These are phyloP conservation scores for Ranitomeya imitator DNA, from an alignment of 2,113 vertebrate species.

Conservation along the genomic window DNA sequence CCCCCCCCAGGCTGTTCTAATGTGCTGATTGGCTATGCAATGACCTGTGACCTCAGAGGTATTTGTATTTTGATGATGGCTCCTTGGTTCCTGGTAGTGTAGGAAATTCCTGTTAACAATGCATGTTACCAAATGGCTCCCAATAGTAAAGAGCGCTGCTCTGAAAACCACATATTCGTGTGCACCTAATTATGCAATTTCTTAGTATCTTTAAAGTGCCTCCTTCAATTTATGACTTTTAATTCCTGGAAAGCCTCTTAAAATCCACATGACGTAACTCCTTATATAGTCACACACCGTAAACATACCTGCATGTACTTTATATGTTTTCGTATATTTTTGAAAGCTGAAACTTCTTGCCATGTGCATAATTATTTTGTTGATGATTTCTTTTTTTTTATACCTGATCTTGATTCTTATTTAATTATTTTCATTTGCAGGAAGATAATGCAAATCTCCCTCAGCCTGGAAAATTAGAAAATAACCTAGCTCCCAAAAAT, in stretches of 20 bases:
- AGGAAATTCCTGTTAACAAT: background rate
- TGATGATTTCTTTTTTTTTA: background rate
- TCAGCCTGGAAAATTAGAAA: slow-evolving; percentile 73
- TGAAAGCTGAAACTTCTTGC: background rate
- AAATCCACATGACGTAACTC: background rate
- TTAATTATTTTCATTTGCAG: slow-evolving; percentile 67
- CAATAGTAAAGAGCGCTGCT: background rate
- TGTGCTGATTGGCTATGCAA: no score
- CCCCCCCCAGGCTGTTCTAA: no score
- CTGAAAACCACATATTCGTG: background rate
- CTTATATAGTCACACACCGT: background rate
- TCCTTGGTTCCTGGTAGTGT: background rate
- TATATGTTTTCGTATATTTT: background rate
- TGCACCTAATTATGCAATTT: background rate
- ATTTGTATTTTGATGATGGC: no score
- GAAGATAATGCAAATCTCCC: slow-evolving; percentile 73
- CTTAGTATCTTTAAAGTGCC: background rate
- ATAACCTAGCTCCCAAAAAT: slow-evolving; percentile 71
- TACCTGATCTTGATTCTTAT: background rate
- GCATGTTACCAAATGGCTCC: background rate
- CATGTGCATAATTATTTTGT: background rate
- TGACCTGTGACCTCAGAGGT: no score
- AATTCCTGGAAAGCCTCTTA: background rate
- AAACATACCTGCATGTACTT: background rate
- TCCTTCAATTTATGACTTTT: background rate